phyloP scores from a whole-genome alignment of 1,140 invertebrate genomes.

The fruit fly (Drosophila melanogaster) region DNA sequence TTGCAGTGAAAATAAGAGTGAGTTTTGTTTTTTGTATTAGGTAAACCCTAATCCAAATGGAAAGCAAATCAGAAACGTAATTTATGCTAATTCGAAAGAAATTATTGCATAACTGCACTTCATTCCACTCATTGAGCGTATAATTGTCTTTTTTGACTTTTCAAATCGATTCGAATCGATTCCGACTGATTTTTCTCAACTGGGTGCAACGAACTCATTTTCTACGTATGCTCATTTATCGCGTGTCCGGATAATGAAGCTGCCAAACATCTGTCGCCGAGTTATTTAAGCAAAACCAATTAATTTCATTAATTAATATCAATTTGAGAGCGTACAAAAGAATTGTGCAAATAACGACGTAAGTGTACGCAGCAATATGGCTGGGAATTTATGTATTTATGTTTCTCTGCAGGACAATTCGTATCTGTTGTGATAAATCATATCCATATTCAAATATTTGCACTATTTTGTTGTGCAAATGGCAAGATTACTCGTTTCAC shows the following conservation, averaged over 20 bases:
- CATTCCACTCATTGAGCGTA: conserved; percentile 6
- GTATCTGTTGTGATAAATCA: conserved; percentile 27
- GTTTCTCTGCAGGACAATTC: conserved; percentile 10
- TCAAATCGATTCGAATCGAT: background rate
- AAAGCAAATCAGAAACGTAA: conserved; percentile 29
- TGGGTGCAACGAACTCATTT: conserved; percentile 34
- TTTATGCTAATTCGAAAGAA: conserved; percentile 33
- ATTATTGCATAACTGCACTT: conserved; percentile 18
- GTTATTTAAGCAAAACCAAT: conserved; percentile 46
- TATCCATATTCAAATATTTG: conserved; percentile 48
- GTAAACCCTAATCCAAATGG: conserved; percentile 36
- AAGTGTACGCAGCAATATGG: conserved; percentile 32
- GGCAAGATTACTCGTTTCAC: conserved; percentile 52
- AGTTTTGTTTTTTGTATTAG: conserved; percentile 14
- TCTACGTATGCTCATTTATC: conserved; percentile 26
- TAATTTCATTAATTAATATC: conserved; percentile 77
- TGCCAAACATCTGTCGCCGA: conserved; percentile 29
- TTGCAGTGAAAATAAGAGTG: conserved; percentile 49
- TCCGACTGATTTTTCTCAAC: conserved; percentile 8
- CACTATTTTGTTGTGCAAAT: conserved; percentile 51
- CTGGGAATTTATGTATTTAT: conserved; percentile 32
- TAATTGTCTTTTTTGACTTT: conserved; percentile 3
- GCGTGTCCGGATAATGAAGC: conserved; percentile 45
- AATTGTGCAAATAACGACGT: conserved; percentile 50
- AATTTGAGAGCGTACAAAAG: conserved; percentile 53